phyloP scores from a whole-genome alignment of 2,113 vertebrate genomes.

The Diadophis punctatus region DNA sequence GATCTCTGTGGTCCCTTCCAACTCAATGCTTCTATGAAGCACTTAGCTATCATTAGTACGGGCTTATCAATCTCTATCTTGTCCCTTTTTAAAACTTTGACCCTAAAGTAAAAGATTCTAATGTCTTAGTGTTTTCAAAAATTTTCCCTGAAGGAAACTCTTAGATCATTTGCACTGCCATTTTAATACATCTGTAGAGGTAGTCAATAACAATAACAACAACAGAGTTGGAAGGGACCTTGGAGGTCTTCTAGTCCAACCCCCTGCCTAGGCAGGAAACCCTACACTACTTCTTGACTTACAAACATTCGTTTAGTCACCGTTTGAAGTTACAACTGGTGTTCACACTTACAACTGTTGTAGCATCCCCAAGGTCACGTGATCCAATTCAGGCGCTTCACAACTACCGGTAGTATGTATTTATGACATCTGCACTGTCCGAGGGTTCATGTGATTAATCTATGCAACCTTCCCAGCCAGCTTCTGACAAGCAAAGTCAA shows the following conservation, averaged over 20 bases:
- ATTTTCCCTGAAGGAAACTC: neutral
- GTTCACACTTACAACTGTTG: neutral
- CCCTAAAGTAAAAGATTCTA: neutral
- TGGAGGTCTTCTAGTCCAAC: too few relatives aligned
- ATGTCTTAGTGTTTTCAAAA: neutral
- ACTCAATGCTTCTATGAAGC: neutral
- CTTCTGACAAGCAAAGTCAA: neutral
- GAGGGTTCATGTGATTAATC: neutral
- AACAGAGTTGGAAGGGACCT: too few relatives aligned
- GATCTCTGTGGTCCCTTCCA: neutral
- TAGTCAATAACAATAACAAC: too few relatives aligned
- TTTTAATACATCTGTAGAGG: neutral
- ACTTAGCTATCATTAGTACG: neutral
- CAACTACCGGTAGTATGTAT: neutral
- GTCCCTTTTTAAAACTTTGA: too few relatives aligned
- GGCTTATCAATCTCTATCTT: neutral
- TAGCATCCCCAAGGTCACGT: neutral
- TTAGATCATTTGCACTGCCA: neutral
- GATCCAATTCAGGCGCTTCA: neutral
- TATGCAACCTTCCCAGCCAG: neutral
- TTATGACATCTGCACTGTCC: neutral
- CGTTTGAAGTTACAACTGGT: neutral
- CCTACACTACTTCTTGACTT: too few relatives aligned
- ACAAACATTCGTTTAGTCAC: neutral
- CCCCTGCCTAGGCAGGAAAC: too few relatives aligned